Evolutionary conservation across 2,797 vertebrate species (phyloP).

Genomic region (Nannoperca obscura): DNA sequence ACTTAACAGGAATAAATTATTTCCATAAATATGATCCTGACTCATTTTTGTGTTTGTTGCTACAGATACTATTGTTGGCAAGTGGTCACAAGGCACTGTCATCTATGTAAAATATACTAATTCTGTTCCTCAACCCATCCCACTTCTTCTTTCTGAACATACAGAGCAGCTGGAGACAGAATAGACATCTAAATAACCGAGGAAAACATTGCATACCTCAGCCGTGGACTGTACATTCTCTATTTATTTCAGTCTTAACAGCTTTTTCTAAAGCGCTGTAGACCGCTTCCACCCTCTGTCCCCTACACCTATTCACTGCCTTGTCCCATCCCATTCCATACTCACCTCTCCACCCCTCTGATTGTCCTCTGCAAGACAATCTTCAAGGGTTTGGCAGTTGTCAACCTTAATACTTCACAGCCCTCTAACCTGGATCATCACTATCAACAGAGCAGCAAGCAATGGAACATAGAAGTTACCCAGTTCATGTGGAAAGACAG

Average conservation of each 20-base stretch:
- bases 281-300: constrained; percentile 19
- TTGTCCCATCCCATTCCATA: constrained; percentile 30
- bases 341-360: constrained; percentile 49
- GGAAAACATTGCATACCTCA: constrained; percentile 14
- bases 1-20: neutral
- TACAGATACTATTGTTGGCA: neutral
- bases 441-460: constrained; percentile 25
- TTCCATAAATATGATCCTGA: neutral
- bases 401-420: constrained; percentile 56
- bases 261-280: constrained; percentile 23
- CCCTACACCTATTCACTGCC: constrained; percentile 4
- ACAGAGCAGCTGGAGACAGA: constrained; percentile 1
- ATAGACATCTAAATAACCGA: neutral
- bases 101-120: neutral
- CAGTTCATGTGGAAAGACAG: constrained; percentile 36
- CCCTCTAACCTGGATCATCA: constrained; percentile 27
- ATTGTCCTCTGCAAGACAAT: constrained; percentile 54
- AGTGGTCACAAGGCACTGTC: neutral
- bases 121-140: neutral
- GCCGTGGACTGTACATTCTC: constrained; percentile 8
- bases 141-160: neutral
- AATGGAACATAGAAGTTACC: constrained; percentile 19
- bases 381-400: constrained; percentile 58
- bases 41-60: neutral
- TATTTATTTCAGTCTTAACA: constrained; percentile 27